phyloP scores from a whole-genome alignment of 2,113 vertebrate genomes.

The Gambusia affinis region DNA sequence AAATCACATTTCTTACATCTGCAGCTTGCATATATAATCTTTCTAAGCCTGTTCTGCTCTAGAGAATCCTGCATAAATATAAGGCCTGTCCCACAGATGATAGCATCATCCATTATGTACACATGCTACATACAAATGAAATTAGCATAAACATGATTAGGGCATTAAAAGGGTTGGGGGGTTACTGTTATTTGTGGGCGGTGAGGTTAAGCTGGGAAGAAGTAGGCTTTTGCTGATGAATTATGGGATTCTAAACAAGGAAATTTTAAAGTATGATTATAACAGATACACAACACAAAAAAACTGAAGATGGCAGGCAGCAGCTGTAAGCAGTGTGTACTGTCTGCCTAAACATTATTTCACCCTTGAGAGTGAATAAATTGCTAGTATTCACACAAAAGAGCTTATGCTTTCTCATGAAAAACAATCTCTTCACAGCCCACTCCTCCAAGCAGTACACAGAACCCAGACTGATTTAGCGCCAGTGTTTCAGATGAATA shows the following conservation, averaged over 20 bases:
- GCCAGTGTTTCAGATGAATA: conserved; percentile 29
- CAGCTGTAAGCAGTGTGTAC: conserved; percentile 30
- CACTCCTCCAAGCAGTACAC: conserved; percentile 33
- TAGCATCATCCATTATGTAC: conserved; percentile 53
- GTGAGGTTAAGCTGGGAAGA: conserved; percentile 23
- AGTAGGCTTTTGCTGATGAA: conserved; percentile 52
- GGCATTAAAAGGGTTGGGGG: conserved; percentile 50
- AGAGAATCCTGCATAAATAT: conserved; percentile 34
- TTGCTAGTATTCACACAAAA: conserved; percentile 21
- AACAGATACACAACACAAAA: conserved; percentile 15
- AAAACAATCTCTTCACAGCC: conserved; percentile 40
- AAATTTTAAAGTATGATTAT: conserved; percentile 30
- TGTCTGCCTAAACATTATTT: conserved; percentile 38
- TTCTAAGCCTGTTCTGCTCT: conserved; percentile 38
- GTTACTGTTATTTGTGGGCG: conserved; percentile 24
- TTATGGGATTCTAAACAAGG: conserved; percentile 47
- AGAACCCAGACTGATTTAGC: conserved; percentile 36
- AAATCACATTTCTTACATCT: conserved; percentile 36
- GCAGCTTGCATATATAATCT: conserved; percentile 35
- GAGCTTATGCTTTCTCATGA: conserved; percentile 37
- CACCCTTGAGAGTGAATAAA: conserved; percentile 44
- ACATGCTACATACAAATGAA: conserved; percentile 47
- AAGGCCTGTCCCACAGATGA: conserved; percentile 55
- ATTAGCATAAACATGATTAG: conserved; percentile 70
- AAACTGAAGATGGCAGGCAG: conserved; percentile 4